phyloP scores from a whole-genome alignment of 1,140 invertebrate genomes.

The Lethocerus indicus region DNA sequence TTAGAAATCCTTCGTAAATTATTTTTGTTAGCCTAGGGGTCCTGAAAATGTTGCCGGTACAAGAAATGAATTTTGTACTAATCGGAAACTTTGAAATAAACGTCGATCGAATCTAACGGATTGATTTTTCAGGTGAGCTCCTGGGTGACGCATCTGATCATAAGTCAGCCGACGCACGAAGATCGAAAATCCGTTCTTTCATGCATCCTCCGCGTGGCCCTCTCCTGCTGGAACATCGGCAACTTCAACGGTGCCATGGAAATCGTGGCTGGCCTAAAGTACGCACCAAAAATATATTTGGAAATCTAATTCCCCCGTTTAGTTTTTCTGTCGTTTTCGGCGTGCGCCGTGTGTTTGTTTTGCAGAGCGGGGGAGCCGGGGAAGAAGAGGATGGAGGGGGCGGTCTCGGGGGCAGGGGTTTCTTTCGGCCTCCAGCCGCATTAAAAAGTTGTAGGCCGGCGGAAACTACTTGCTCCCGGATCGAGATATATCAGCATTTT shows the following conservation, averaged over 20 bases:
- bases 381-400: too few relatives aligned
- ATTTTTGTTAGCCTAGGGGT: too few relatives aligned
- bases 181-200: slow-evolving; percentile 76
- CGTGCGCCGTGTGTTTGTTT: too few relatives aligned
- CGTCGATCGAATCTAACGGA: too few relatives aligned
- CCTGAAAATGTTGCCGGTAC: too few relatives aligned
- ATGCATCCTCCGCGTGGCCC: slow-evolving; percentile 72
- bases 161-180: slow-evolving; percentile 68
- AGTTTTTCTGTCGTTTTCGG: too few relatives aligned
- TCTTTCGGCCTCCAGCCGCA: slow-evolving; percentile 80
- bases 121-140: slow-evolving; percentile 55
- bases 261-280: slow-evolving; percentile 88
- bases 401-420: slow-evolving; percentile 45
- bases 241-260: slow-evolving; percentile 95
- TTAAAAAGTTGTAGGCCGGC: slow-evolving; percentile 67
- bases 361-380: too few relatives aligned
- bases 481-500: neutral
- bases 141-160: slow-evolving; percentile 84
- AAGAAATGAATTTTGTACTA: too few relatives aligned
- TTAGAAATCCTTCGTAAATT: too few relatives aligned
- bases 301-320: too few relatives aligned
- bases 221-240: slow-evolving; percentile 83
- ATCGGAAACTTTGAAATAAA: too few relatives aligned
- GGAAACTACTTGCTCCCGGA: slow-evolving; percentile 55
- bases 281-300: too few relatives aligned